Percentiles rank a stretch among this genome's conserved stretches.
Conservation (phyloP, 2,888 invertebrate genomes). For the Ophion ventricosus region DNA sequence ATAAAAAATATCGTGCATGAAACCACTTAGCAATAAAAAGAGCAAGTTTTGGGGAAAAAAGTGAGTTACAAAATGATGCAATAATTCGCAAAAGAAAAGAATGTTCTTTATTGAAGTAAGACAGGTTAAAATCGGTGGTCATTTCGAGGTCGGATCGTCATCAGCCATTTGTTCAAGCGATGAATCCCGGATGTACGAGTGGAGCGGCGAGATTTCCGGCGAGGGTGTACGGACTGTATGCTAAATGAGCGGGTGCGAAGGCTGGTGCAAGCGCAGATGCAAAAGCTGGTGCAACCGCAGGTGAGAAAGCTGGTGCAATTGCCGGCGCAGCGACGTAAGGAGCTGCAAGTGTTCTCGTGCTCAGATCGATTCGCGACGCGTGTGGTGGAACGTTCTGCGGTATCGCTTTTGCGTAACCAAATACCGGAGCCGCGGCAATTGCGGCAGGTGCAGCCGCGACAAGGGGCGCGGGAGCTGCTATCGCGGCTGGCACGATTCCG, state of each 20-base stretch:
- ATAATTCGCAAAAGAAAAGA: conserved; percentile 33
- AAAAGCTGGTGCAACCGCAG: conserved; percentile 78
- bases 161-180: conserved; percentile 50
- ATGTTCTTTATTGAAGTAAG: conserved; percentile 51
- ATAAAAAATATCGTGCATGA: not conserved
- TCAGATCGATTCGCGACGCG: conserved; percentile 86
- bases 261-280: conserved; percentile 76
- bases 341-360: conserved; percentile 82
- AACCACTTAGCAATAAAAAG: not conserved
- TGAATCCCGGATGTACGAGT: conserved; percentile 62
- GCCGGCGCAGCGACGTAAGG: conserved; percentile 80
- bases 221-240: conserved; percentile 50
- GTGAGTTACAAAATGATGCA: not conserved
- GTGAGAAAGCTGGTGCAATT: conserved; percentile 78
- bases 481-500: conserved; percentile 81
- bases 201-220: conserved; percentile 68
- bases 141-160: not conserved
- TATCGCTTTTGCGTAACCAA: conserved; percentile 86
- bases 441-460: conserved; percentile 79
- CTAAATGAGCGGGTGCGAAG: conserved; percentile 70
- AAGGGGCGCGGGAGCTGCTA: conserved; percentile 73
- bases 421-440: conserved; percentile 82
- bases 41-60: not conserved
- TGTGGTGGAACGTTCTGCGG: conserved; percentile 87
- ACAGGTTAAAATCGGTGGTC: conserved; percentile 34